These are phyloP conservation scores for Rhabdomys dilectus DNA, from an alignment of 2,113 vertebrate genomes.

Conservation along the genomic window DNA sequence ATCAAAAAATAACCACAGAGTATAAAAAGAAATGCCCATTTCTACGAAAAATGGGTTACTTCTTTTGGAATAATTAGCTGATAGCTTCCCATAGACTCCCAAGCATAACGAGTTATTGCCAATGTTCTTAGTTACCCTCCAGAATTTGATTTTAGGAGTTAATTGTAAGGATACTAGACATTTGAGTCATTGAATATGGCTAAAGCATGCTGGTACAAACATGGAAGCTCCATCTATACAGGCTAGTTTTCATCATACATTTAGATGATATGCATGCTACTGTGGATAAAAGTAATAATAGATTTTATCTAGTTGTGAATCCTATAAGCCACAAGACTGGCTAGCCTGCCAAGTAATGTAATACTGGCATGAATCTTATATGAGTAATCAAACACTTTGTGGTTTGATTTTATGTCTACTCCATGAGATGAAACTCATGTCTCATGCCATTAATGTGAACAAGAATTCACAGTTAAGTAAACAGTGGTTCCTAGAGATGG, in stretches of 20 bases:
- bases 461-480: background rate
- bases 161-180: background rate
- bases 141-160: background rate
- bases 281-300: background rate
- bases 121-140: background rate
- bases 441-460: background rate
- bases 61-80: background rate
- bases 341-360: background rate
- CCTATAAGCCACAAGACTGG: background rate
- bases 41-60: background rate
- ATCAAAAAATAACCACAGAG: background rate
- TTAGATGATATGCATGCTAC: background rate
- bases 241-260: background rate
- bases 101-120: background rate
- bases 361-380: background rate
- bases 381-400: background rate
- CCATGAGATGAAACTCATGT: background rate
- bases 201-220: background rate
- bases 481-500: background rate
- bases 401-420: background rate
- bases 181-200: background rate
- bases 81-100: background rate
- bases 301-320: background rate
- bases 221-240: background rate
- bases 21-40: background rate